These are phyloP conservation scores for Cepaea hortensis DNA, from an alignment of 2,888 invertebrate genomes.

Conservation along the genomic window DNA sequence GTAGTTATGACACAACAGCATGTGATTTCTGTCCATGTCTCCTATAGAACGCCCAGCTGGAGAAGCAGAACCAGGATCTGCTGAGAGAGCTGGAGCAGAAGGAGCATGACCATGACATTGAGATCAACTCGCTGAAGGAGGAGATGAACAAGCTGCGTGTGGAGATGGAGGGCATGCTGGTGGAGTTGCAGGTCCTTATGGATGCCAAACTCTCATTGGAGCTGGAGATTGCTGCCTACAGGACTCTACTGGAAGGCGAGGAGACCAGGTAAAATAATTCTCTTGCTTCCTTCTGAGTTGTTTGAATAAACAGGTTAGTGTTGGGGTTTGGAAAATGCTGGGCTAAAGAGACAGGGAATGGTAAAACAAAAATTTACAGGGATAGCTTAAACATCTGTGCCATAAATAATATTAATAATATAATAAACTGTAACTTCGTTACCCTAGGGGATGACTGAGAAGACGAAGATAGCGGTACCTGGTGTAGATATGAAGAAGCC, in stretches of 20 bases:
- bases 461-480: too few relatives aligned
- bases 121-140: conserved; percentile 71
- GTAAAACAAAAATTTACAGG: too few relatives aligned
- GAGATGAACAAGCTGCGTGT: conserved; percentile 73
- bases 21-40: neutral
- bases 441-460: too few relatives aligned
- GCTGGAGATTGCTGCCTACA: conserved; percentile 79
- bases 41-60: conserved; percentile 77
- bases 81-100: conserved; percentile 77
- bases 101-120: conserved; percentile 77
- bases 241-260: conserved; percentile 79
- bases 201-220: conserved; percentile 79
- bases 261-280: conserved; percentile 76
- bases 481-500: too few relatives aligned
- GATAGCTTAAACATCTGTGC: too few relatives aligned
- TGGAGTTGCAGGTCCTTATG: conserved; percentile 77
- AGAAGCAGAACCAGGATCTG: conserved; percentile 77
- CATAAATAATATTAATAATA: too few relatives aligned
- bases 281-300: too few relatives aligned
- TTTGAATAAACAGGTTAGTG: too few relatives aligned
- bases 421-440: too few relatives aligned
- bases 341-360: too few relatives aligned
- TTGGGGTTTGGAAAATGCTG: too few relatives aligned
- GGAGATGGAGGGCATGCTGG: conserved; percentile 75
- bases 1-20: neutral